Conservation (phyloP, 2,888 invertebrate genomes). For the Aricia artaxerxes region DNA sequence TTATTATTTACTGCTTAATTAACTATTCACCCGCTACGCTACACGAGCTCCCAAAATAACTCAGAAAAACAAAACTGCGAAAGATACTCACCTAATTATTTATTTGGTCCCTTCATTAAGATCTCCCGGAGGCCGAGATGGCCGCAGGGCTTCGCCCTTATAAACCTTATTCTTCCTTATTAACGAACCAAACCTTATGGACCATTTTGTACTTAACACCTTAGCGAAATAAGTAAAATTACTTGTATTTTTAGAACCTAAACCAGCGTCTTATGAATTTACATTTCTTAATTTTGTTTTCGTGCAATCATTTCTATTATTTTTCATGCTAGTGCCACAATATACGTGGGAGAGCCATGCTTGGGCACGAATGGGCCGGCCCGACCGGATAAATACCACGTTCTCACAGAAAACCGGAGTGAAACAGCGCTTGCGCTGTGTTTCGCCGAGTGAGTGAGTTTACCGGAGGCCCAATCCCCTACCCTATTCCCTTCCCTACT, state of each 20-base stretch:
- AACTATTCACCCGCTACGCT: background rate
- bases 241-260: background rate
- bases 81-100: slow-evolving; percentile 16
- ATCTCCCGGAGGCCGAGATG: background rate
- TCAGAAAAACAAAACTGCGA: slow-evolving; percentile 1
- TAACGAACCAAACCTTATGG: background rate
- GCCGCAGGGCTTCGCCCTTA: background rate
- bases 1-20: background rate
- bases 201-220: background rate
- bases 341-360: no score
- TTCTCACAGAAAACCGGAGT: no score
- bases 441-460: no score
- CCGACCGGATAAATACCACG: no score
- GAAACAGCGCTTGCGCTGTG: no score
- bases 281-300: background rate
- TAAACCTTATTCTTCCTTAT: background rate
- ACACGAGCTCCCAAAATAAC: background rate
- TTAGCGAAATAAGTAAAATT: background rate
- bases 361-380: no score
- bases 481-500: no score
- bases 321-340: background rate
- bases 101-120: slow-evolving; percentile 17
- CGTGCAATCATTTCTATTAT: background rate
- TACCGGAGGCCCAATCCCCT: no score
- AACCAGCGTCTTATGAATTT: background rate